These are phyloP conservation scores for Piprites chloris DNA, from an alignment of 2,113 vertebrate genomes.

Conservation along the genomic window DNA sequence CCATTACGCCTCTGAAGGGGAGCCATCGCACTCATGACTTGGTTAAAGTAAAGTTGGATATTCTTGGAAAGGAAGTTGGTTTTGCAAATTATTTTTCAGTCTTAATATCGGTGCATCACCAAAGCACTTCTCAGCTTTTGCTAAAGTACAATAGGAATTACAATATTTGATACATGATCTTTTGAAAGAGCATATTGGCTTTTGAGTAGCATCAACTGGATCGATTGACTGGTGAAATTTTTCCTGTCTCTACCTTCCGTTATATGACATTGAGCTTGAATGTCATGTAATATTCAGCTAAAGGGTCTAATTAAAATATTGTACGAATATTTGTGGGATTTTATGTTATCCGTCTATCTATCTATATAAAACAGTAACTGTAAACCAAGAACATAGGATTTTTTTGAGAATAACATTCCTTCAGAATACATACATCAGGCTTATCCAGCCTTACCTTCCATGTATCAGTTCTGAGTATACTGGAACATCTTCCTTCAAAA, in stretches of 20 bases:
- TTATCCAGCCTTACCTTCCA: not conserved
- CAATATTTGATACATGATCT: not conserved
- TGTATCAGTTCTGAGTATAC: not conserved
- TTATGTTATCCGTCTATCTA: no score
- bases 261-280: not conserved
- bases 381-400: not conserved
- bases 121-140: not conserved
- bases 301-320: not conserved
- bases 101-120: not conserved
- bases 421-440: not conserved
- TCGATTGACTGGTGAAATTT: not conserved
- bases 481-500: not conserved
- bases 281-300: not conserved
- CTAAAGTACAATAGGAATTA: not conserved
- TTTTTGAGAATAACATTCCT: not conserved
- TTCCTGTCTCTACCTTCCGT: not conserved
- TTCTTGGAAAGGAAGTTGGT: not conserved
- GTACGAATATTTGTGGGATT: not conserved
- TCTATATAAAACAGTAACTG: no score
- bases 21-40: not conserved
- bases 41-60: not conserved
- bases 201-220: not conserved
- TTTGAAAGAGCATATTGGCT: not conserved
- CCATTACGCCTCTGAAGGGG: not conserved
- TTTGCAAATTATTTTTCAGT: not conserved